These are phyloP conservation scores for Mobula birostris DNA, from an alignment of 2,113 vertebrate genomes.

Conservation along the genomic window DNA sequence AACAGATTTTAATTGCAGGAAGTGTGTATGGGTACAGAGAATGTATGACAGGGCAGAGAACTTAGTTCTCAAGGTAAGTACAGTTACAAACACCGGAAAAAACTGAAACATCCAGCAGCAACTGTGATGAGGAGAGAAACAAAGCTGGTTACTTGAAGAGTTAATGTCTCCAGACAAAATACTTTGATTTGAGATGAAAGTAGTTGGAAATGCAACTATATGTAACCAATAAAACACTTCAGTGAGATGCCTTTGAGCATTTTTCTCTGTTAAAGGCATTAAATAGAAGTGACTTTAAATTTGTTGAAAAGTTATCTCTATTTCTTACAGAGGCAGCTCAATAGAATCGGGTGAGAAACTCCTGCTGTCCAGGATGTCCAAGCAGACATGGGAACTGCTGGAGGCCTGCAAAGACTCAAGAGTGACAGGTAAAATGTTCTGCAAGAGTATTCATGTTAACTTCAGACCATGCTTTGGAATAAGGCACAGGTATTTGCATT, in stretches of 20 bases:
- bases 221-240: neutral
- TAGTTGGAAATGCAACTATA: neutral
- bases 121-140: too few relatives aligned
- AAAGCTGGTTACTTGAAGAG: too few relatives aligned
- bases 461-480: neutral
- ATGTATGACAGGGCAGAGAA: too few relatives aligned
- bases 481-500: neutral
- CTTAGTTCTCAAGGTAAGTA: too few relatives aligned
- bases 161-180: too few relatives aligned
- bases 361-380: neutral
- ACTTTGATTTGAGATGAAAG: neutral
- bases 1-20: too few relatives aligned
- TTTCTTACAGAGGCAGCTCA: neutral
- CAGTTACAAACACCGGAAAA: too few relatives aligned
- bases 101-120: too few relatives aligned
- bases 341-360: neutral
- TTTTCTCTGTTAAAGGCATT: neutral
- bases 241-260: neutral
- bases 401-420: rapidly evolving
- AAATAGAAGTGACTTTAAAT: neutral
- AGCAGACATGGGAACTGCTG: neutral
- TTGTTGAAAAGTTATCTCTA: neutral
- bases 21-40: too few relatives aligned
- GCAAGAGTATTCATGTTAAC: neutral
- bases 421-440: neutral